These are phyloP conservation scores for Camelus dromedarius DNA, from an alignment of 2,113 vertebrate genomes.

Conservation along the genomic window DNA sequence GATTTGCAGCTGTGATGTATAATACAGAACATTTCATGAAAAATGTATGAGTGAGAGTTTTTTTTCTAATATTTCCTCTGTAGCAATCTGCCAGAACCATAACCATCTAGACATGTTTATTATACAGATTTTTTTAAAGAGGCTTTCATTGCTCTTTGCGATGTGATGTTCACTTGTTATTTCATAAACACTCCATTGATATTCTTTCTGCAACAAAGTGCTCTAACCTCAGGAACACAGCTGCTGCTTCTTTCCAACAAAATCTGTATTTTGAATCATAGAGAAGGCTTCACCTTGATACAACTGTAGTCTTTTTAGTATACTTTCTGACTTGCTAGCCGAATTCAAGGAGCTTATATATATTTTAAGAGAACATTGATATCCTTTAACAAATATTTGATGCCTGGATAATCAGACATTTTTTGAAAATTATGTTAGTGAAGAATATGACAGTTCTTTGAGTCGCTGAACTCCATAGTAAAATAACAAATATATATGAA, in stretches of 20 bases:
- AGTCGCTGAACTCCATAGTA: not conserved
- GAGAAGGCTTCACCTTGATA: conserved; percentile 16
- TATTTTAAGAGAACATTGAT: not conserved
- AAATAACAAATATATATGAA: not conserved
- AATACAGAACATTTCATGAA: conserved; percentile 75
- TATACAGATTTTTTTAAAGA: conserved; percentile 63
- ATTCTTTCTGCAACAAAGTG: conserved; percentile 62
- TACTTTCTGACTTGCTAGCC: not conserved
- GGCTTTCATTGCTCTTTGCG: conserved; percentile 63
- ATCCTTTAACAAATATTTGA: not conserved
- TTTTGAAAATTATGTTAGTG: not conserved
- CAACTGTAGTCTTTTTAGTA: not conserved
- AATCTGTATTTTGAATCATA: conserved; percentile 26
- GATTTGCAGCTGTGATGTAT: conserved; percentile 80
- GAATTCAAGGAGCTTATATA: not conserved
- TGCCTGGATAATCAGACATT: not conserved
- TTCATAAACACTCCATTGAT: conserved; percentile 65
- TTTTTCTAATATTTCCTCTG: conserved; percentile 75
- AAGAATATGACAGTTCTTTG: not conserved
- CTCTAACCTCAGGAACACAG: conserved; percentile 62
- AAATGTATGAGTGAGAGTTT: conserved; percentile 74
- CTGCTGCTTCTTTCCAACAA: conserved; percentile 35
- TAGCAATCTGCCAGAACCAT: conserved; percentile 70
- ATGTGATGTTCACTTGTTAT: conserved; percentile 62
- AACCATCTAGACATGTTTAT: conserved; percentile 75